Conservation (phyloP, 2,888 invertebrate genomes). For the Flexamia atlantica region DNA sequence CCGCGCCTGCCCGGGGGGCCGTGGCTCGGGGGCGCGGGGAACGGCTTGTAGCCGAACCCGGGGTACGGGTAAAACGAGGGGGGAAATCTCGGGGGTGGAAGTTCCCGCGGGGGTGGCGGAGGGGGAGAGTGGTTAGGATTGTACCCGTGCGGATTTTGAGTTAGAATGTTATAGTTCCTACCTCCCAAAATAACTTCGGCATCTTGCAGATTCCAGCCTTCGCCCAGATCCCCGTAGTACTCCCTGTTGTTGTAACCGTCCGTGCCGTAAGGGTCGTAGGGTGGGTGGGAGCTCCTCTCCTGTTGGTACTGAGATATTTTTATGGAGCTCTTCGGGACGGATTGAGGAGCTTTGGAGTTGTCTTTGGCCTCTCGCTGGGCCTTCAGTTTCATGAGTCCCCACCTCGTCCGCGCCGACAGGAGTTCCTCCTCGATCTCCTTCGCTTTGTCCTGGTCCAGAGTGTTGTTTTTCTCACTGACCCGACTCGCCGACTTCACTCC, state of each 20-base stretch:
- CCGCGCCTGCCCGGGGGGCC: not conserved
- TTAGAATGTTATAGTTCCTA: slow-evolving; percentile 32
- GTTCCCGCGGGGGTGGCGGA: not conserved
- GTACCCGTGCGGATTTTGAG: slow-evolving; percentile 10
- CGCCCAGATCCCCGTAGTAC: slow-evolving; percentile 36
- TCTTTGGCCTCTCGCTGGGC: not conserved
- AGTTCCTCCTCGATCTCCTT: slow-evolving; percentile 29
- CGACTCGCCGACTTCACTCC: not conserved
- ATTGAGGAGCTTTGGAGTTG: not conserved
- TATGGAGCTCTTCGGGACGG: not conserved
- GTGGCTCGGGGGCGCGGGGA: not conserved
- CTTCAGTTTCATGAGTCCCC: not conserved
- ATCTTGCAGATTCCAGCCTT: slow-evolving; percentile 43
- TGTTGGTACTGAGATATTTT: not conserved
- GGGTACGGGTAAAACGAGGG: slow-evolving; percentile 18
- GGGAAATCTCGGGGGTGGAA: slow-evolving; percentile 28
- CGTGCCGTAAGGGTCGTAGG: not conserved
- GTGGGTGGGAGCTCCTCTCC: not conserved
- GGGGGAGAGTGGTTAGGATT: not conserved
- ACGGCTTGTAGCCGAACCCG: not conserved
- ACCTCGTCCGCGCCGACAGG: not conserved
- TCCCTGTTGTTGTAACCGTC: slow-evolving; percentile 32
- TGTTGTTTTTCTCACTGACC: not conserved
- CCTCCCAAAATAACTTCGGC: slow-evolving; percentile 42
- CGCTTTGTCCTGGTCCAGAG: slow-evolving; percentile 16